Conservation (phyloP, 2,113 vertebrate genomes). For the Chionomys nivalis region DNA sequence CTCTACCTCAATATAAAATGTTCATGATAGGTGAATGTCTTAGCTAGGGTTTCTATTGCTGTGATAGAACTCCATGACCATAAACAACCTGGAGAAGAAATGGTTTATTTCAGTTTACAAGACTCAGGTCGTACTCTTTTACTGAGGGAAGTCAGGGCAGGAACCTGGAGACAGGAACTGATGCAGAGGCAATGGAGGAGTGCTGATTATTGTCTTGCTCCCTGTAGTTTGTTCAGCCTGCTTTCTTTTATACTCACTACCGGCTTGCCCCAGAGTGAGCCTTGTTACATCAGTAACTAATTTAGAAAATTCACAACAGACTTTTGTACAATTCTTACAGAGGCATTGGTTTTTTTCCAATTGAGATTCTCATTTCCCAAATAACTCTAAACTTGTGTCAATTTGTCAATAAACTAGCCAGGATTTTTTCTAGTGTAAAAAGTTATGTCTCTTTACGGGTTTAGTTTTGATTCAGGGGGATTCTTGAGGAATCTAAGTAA, state of each 20-base stretch:
- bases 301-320: neutral
- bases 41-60: neutral
- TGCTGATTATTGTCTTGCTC: neutral
- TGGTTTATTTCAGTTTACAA: too few species aligned
- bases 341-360: neutral
- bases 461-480: conserved; percentile 14
- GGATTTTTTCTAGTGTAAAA: neutral
- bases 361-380: neutral
- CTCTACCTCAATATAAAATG: neutral
- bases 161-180: too few species aligned
- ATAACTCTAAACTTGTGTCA: neutral
- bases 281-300: neutral
- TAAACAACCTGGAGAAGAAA: too few species aligned
- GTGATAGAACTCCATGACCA: neutral
- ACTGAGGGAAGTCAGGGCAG: too few species aligned
- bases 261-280: neutral
- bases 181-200: neutral
- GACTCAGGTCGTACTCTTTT: too few species aligned
- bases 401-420: neutral
- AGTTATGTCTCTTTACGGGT: neutral
- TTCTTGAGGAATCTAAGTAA: conserved; percentile 11
- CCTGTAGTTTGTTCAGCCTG: neutral
- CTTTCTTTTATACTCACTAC: neutral
- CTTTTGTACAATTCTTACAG: neutral
- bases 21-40: neutral